Evolutionary conservation across 2,113 vertebrate genomes (phyloP).

Genomic region (Rutilus rutilus): DNA sequence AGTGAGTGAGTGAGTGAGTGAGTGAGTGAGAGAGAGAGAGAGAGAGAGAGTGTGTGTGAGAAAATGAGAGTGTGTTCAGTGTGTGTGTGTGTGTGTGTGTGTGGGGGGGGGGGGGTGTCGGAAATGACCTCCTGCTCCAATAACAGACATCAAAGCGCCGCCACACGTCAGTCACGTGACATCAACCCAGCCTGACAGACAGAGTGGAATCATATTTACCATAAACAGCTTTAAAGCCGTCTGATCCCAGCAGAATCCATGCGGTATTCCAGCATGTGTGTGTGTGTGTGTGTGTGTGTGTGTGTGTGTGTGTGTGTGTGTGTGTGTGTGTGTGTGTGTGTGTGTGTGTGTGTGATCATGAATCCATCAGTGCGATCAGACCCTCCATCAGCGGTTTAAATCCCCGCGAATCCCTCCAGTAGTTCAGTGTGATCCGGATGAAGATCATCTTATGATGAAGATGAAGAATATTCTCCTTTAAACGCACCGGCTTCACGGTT

Average conservation of each 20-base stretch:
- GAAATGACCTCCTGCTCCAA: too few species aligned
- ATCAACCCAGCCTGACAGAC: neutral
- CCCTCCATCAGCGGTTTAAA: neutral
- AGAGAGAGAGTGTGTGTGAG: too few species aligned
- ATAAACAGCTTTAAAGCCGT: slow-evolving; percentile 27
- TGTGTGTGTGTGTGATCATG: neutral
- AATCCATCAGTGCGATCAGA: neutral
- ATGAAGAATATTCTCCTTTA: too few species aligned
- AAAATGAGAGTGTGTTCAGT: too few species aligned
- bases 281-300: neutral
- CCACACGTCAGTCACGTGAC: neutral
- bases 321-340: too few species aligned
- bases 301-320: too few species aligned
- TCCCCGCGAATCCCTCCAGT: neutral
- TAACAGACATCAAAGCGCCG: too few species aligned
- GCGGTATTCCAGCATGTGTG: neutral
- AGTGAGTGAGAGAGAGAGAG: too few species aligned
- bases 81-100: neutral
- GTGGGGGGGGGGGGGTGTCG: too few species aligned
- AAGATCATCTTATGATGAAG: slow-evolving; percentile 17
- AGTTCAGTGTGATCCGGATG: neutral
- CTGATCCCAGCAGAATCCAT: neutral
- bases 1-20: too few species aligned
- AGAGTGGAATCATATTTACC: slow-evolving; percentile 45
- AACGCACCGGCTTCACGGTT: neutral